Evolutionary conservation across 2,113 vertebrate species (phyloP).

Genomic region (Suncus etruscus): DNA sequence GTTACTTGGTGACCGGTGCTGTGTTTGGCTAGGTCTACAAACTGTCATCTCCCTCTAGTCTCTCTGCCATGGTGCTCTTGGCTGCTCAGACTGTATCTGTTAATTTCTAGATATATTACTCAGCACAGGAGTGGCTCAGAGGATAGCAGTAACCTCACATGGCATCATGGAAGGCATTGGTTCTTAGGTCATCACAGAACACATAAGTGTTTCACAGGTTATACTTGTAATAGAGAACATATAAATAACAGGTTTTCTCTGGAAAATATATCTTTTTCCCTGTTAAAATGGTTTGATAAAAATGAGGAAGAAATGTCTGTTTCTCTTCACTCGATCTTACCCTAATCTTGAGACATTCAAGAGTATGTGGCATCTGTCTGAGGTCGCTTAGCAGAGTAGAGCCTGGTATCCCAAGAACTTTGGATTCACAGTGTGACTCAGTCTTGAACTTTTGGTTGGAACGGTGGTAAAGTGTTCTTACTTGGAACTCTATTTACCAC

Average conservation of each 20-base stretch:
- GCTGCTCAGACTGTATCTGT: neutral
- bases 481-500: neutral
- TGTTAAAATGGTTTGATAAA: neutral
- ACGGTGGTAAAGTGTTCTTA: neutral
- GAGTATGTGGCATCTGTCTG: rapidly evolving
- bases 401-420: neutral
- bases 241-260: neutral
- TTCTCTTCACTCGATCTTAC: neutral
- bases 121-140: neutral
- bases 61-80: no score
- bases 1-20: rapidly evolving
- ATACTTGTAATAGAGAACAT: neutral
- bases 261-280: neutral
- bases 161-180: neutral
- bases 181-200: no score
- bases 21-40: neutral
- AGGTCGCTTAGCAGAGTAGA: neutral
- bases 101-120: neutral
- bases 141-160: neutral
- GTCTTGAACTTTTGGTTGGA: neutral
- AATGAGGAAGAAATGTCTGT: neutral
- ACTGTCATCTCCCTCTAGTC: neutral
- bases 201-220: neutral
- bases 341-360: no score
- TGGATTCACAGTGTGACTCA: neutral